Conservation (phyloP, 2,888 invertebrate genomes). For the Carpatolechia fugitivella region DNA sequence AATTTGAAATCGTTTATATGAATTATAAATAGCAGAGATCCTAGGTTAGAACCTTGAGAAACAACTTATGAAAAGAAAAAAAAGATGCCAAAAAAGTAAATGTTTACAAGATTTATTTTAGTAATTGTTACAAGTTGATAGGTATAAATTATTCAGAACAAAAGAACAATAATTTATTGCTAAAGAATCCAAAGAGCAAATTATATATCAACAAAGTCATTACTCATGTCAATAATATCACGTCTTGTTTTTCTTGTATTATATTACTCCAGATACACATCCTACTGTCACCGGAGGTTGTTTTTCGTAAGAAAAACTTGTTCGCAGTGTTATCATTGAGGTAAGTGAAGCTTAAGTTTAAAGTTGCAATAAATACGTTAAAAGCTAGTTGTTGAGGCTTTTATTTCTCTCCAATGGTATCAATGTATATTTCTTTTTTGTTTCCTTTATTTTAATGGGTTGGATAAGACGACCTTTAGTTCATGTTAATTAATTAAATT, state of each 20-base stretch:
- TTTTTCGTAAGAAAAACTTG: constrained; percentile 36
- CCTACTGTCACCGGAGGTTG: constrained; percentile 36
- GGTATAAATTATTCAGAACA: not conserved
- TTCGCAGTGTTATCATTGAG: constrained; percentile 10
- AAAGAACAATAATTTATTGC: not conserved
- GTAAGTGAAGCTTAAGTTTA: not conserved
- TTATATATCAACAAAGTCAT: constrained; percentile 21
- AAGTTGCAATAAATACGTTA: not conserved
- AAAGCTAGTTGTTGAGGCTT: not conserved
- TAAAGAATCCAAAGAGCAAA: constrained; percentile 12
- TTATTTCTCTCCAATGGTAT: not conserved
- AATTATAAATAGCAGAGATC: too few relatives aligned
- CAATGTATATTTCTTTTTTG: not conserved
- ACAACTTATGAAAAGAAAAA: too few relatives aligned
- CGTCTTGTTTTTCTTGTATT: constrained; percentile 36
- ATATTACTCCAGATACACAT: constrained; percentile 42
- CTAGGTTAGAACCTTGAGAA: too few relatives aligned
- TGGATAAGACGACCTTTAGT: not conserved
- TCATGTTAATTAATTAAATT: too few relatives aligned
- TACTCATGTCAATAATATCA: constrained; percentile 24
- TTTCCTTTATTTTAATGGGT: not conserved
- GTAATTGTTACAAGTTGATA: too few relatives aligned
- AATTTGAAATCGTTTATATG: too few relatives aligned
- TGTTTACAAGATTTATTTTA: too few relatives aligned
- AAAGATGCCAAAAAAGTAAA: too few relatives aligned